phyloP scores from a whole-genome alignment of 2,797 vertebrate genomes.

The Cynodonichthys magdalenae region DNA sequence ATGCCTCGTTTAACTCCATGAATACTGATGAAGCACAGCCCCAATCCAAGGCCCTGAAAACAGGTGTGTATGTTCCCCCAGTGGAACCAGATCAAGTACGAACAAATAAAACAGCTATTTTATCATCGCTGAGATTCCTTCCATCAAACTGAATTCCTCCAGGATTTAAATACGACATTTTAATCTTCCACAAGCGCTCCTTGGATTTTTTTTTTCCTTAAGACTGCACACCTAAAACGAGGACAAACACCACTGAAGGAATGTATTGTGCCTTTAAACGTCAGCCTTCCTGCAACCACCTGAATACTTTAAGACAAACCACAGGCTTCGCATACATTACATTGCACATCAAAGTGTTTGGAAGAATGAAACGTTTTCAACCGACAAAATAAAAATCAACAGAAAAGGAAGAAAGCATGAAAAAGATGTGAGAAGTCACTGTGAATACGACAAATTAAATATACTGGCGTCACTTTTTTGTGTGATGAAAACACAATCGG shows the following conservation, averaged over 20 bases:
- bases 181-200: slow-evolving; percentile 4
- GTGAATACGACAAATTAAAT: slow-evolving; percentile 44
- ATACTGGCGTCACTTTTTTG: slow-evolving; percentile 32
- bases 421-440: slow-evolving; percentile 28
- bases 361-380: slow-evolving; percentile 64
- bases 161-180: slow-evolving; percentile 42
- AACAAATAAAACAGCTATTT: slow-evolving; percentile 31
- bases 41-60: slow-evolving; percentile 62
- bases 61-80: slow-evolving; percentile 48
- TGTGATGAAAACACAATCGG: slow-evolving; percentile 5
- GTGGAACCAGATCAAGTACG: slow-evolving; percentile 51
- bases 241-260: slow-evolving; percentile 26
- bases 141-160: slow-evolving; percentile 36
- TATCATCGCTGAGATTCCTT: slow-evolving; percentile 21
- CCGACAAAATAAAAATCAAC: background rate
- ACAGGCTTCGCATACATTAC: slow-evolving; percentile 29
- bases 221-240: slow-evolving; percentile 18
- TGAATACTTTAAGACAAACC: slow-evolving; percentile 30
- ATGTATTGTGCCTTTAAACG: slow-evolving; percentile 32
- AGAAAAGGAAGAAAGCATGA: slow-evolving; percentile 8
- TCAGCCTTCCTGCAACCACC: slow-evolving; percentile 32
- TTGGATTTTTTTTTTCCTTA: background rate
- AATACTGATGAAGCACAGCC: slow-evolving; percentile 76
- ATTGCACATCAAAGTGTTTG: slow-evolving; percentile 57
- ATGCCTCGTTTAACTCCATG: slow-evolving; percentile 62